Percentiles rank a stretch among this genome's conserved stretches.
Conservation (phyloP, 1,140 invertebrate species). For the Drosophila persimilis region DNA sequence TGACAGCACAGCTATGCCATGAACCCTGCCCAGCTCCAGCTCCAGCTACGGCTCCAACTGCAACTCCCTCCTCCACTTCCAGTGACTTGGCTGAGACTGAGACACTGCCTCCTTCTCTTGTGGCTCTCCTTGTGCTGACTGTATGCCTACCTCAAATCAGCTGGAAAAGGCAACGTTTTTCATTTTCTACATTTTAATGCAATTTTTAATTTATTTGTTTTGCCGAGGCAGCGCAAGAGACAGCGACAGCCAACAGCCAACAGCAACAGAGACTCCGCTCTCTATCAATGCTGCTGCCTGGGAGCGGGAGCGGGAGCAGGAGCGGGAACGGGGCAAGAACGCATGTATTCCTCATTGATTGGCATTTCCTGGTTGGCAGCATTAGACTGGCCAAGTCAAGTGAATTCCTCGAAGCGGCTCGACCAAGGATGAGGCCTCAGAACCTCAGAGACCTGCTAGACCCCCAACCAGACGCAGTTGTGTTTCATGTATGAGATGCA, state of each 20-base stretch:
- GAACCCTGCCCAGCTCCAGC: slow-evolving; percentile 64
- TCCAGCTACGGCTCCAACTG: not conserved
- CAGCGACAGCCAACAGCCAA: slow-evolving; percentile 8
- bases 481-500: slow-evolving; percentile 8
- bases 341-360: slow-evolving; percentile 79
- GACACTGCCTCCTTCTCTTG: not conserved
- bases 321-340: slow-evolving; percentile 31
- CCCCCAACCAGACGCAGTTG: not conserved
- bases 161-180: slow-evolving; percentile 79
- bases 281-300: slow-evolving; percentile 15
- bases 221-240: slow-evolving; percentile 49
- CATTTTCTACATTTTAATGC: slow-evolving; percentile 81
- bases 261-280: slow-evolving; percentile 26
- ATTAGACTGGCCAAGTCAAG: slow-evolving; percentile 77
- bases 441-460: not conserved
- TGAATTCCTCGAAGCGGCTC: slow-evolving; percentile 72
- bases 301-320: too few species aligned
- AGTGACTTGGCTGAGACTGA: too few species aligned
- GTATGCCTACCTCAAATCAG: slow-evolving; percentile 60
- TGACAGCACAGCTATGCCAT: slow-evolving; percentile 78
- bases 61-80: slow-evolving; percentile 27
- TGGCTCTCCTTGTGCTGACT: not conserved
- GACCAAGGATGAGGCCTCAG: slow-evolving; percentile 47
- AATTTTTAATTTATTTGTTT: slow-evolving; percentile 82
- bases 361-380: slow-evolving; percentile 81